Conservation (phyloP, 1,140 invertebrate genomes). For the Atopsyche davidsoni region DNA sequence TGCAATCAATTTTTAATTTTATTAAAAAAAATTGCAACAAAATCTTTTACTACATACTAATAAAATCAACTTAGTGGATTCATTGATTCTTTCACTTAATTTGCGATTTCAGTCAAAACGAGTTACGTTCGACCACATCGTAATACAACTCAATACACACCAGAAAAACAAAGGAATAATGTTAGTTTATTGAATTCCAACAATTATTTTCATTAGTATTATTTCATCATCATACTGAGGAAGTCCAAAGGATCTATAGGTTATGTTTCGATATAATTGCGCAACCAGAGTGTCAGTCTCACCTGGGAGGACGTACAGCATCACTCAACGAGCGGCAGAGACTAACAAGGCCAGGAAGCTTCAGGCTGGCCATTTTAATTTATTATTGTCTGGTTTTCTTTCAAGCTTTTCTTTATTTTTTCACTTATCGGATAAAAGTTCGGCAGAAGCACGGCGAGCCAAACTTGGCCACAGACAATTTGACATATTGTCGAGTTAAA, state of each 20-base stretch:
- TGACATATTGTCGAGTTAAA: no score
- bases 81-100: no score
- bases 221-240: conserved; percentile 12
- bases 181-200: background rate
- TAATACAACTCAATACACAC: no score
- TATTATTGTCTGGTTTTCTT: background rate
- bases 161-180: background rate
- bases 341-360: background rate
- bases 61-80: no score
- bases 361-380: conserved; percentile 11
- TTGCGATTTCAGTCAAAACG: no score
- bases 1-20: no score
- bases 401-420: no score
- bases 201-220: background rate
- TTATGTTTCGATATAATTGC: conserved; percentile 14
- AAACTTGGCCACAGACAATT: no score
- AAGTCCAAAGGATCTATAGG: conserved; percentile 3
- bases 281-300: conserved; percentile 5
- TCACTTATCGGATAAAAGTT: background rate
- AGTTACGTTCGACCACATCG: no score
- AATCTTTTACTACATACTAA: no score
- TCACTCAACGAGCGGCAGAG: background rate
- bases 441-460: no score
- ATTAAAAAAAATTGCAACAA: no score
- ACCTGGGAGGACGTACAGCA: background rate